These are phyloP conservation scores for Phyllostomus hastatus DNA, from an alignment of 2,113 vertebrate species.

Conservation along the genomic window DNA sequence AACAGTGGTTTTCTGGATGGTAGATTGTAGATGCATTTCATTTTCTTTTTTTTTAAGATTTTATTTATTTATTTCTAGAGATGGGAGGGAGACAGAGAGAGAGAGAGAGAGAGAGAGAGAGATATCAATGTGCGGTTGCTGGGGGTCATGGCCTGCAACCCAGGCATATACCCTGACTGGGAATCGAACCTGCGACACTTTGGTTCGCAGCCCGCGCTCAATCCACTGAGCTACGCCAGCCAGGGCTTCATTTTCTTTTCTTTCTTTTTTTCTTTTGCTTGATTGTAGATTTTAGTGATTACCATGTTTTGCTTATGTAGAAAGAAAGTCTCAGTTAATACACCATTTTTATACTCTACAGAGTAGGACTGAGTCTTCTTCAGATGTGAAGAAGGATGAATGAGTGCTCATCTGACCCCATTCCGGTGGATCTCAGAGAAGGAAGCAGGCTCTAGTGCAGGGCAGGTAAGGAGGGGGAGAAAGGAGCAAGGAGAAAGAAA, in stretches of 20 bases:
- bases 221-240: no score
- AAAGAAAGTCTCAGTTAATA: not conserved
- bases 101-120: no score
- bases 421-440: not conserved
- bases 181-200: no score
- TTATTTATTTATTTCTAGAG: no score
- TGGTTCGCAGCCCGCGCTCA: no score
- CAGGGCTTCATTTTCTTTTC: not conserved
- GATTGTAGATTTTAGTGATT: not conserved
- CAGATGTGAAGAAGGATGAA: not conserved
- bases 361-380: not conserved
- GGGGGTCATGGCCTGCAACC: no score
- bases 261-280: not conserved
- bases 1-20: not conserved
- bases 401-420: no score
- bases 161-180: no score
- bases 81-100: no score
- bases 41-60: not conserved
- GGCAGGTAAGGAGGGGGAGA: not conserved
- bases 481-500: not conserved
- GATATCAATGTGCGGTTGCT: no score
- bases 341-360: not conserved
- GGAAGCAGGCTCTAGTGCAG: not conserved
- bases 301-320: not conserved
- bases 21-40: not conserved